Conservation (phyloP, 2,888 invertebrate species). For the Tenthredo notha region DNA sequence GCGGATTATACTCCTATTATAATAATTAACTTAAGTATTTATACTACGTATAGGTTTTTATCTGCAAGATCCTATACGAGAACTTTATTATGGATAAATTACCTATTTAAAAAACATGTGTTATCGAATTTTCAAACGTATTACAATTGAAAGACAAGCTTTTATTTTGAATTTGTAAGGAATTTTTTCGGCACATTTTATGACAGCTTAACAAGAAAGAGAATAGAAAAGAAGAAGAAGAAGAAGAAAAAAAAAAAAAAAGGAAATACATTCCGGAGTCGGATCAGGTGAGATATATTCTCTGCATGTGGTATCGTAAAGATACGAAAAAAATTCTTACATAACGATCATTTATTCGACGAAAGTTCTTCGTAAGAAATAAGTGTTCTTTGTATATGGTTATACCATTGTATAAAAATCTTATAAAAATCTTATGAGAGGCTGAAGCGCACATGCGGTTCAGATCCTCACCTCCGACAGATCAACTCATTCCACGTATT, state of each 20-base stretch:
- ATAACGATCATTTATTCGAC: conserved; percentile 5
- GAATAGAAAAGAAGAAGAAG: not conserved
- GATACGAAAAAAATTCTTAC: not conserved
- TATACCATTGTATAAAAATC: conserved; percentile 23
- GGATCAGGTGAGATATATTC: not conserved
- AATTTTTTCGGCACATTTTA: not conserved
- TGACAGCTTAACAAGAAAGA: too few relatives aligned
- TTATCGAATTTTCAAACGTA: too few relatives aligned
- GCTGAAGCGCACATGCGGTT: conserved; percentile 1
- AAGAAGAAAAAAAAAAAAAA: too few relatives aligned
- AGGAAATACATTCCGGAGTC: not conserved
- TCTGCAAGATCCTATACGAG: too few relatives aligned
- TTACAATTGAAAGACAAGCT: too few relatives aligned
- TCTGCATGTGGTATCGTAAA: conserved; percentile 2
- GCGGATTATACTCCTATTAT: too few relatives aligned
- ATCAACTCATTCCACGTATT: not conserved
- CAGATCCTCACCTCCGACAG: not conserved
- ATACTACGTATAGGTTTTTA: too few relatives aligned
- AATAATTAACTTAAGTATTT: too few relatives aligned
- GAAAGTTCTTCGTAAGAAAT: conserved; percentile 13
- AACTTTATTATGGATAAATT: too few relatives aligned
- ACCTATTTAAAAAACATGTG: too few relatives aligned
- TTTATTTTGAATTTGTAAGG: too few relatives aligned
- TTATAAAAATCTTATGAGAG: not conserved
- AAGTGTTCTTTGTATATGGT: conserved; percentile 4